Evolutionary conservation across 2,888 invertebrate genomes (phyloP).

Genomic region (Dicycla oo): DNA sequence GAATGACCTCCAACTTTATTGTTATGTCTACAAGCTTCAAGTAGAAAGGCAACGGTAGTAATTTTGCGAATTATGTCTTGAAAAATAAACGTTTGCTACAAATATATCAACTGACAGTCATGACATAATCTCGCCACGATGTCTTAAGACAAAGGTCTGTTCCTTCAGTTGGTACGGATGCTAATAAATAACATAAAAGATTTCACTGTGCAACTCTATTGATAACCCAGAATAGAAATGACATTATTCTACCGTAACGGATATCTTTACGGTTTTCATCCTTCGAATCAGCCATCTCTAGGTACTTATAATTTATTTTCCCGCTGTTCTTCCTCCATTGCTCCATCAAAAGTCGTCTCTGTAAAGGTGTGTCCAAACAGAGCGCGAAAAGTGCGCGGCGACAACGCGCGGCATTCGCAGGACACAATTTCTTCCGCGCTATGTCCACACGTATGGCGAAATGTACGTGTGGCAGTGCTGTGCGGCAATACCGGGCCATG

Average conservation of each 20-base stretch:
- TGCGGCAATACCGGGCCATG: too few relatives aligned
- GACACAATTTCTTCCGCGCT: too few relatives aligned
- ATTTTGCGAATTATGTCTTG: constrained; percentile 36
- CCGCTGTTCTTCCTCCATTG: neutral
- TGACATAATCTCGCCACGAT: constrained; percentile 40
- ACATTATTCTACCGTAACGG: neutral
- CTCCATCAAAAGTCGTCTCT: neutral
- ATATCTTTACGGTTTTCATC: neutral
- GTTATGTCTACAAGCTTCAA: constrained; percentile 34
- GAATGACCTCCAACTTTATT: constrained; percentile 27
- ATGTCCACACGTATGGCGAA: too few relatives aligned
- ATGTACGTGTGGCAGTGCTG: too few relatives aligned
- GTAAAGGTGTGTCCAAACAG: too few relatives aligned
- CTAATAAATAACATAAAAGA: constrained; percentile 33
- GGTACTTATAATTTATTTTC: neutral
- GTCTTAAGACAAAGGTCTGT: constrained; percentile 40
- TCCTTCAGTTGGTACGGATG: constrained; percentile 39
- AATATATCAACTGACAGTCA: constrained; percentile 47
- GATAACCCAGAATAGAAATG: constrained; percentile 13
- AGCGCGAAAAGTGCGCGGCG: too few relatives aligned
- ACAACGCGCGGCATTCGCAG: too few relatives aligned
- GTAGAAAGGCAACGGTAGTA: constrained; percentile 48
- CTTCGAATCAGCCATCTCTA: neutral
- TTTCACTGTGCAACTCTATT: constrained; percentile 1
- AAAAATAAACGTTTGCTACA: constrained; percentile 34